Conservation (phyloP, 2,888 invertebrate species). For the Merodon equestris region DNA sequence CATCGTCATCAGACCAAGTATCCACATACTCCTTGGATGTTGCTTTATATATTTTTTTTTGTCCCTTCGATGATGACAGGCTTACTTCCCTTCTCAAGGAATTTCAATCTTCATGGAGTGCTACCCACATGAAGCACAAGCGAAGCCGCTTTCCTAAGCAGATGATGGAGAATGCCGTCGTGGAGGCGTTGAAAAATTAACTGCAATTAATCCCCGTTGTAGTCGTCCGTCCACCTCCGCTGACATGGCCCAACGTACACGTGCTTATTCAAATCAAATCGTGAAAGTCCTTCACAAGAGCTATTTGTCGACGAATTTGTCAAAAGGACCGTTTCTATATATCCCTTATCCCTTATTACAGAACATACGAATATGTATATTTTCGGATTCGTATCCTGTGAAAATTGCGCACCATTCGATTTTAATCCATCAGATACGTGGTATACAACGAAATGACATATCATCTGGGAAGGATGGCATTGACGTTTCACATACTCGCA, state of each 20-base stretch:
- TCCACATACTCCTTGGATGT: conserved; percentile 1
- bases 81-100: no score
- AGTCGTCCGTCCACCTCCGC: conserved; percentile 18
- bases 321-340: conserved; percentile 26
- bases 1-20: conserved; percentile 11
- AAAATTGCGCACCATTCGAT: conserved; percentile 50
- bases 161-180: conserved; percentile 4
- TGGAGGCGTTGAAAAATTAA: conserved; percentile 59
- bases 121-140: no score
- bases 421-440: conserved; percentile 53
- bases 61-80: no score
- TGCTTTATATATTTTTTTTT: no score
- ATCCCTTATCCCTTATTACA: no score
- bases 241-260: conserved; percentile 8
- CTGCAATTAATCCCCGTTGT: conserved; percentile 59
- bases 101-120: no score
- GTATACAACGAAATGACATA: conserved; percentile 39
- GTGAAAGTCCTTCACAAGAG: conserved; percentile 21
- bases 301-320: conserved; percentile 44
- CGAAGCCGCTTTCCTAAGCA: neutral
- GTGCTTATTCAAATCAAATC: conserved; percentile 50
- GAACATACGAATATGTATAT: no score
- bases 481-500: conserved; percentile 15
- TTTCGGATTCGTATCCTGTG: conserved; percentile 21
- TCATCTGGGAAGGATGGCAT: conserved; percentile 6